A percentile compares a stretch with the other conserved stretches of the same genome.
These are phyloP conservation scores for Peromyscus polionotus DNA, from an alignment of 2,113 vertebrate genomes.

Conservation along the genomic window DNA sequence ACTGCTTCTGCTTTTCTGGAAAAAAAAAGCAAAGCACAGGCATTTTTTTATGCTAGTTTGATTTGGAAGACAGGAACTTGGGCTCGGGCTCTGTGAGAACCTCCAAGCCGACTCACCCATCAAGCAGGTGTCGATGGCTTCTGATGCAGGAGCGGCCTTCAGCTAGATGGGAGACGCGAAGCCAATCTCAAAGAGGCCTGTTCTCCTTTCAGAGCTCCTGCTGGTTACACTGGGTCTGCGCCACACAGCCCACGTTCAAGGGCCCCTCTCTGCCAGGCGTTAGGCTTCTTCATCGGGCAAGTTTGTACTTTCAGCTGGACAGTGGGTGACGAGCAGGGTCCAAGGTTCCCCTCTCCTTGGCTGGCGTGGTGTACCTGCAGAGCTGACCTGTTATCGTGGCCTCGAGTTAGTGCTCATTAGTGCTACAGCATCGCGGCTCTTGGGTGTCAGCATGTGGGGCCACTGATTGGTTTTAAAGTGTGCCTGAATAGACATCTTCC, in stretches of 20 bases:
- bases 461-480: not conserved
- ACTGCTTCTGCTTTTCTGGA: not conserved
- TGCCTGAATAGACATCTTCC: not conserved
- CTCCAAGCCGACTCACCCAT: not conserved
- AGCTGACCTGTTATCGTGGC: not conserved
- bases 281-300: not conserved
- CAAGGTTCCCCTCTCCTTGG: not conserved
- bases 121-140: not conserved
- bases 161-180: not conserved
- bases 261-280: not conserved
- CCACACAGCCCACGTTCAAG: not conserved
- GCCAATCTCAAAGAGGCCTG: not conserved
- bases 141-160: not conserved
- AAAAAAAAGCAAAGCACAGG: not conserved
- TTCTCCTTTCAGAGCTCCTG: not conserved
- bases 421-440: not conserved
- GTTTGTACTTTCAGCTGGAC: not conserved
- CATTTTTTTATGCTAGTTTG: not conserved
- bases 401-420: not conserved
- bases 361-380: not conserved
- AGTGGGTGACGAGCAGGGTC: not conserved
- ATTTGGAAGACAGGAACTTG: not conserved
- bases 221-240: too few species aligned
- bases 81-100: not conserved
- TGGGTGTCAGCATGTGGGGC: not conserved